phyloP scores from a whole-genome alignment of 2,888 invertebrate genomes.

The Drosophila silvestris region DNA sequence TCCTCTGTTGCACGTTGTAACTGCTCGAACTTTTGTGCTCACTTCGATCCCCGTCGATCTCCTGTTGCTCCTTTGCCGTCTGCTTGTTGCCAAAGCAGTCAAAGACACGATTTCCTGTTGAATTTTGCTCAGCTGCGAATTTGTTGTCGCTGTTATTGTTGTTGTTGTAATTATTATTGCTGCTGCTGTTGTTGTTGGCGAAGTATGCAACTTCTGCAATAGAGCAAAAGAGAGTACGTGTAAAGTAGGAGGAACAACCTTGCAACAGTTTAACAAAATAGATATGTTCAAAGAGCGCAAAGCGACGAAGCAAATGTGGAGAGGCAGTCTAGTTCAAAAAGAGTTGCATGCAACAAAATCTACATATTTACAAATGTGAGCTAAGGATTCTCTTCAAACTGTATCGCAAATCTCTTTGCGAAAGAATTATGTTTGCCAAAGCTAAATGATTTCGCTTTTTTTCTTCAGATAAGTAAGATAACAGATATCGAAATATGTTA shows the following conservation, averaged over 20 bases:
- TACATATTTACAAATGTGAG: background rate
- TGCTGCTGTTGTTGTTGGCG: constrained; percentile 74
- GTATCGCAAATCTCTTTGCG: background rate
- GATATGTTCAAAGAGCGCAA: constrained; percentile 5
- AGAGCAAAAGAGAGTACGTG: constrained; percentile 78
- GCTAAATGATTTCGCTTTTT: background rate
- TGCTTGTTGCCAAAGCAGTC: constrained; percentile 58
- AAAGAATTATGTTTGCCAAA: background rate
- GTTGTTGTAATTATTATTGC: constrained; percentile 40
- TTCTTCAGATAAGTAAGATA: background rate
- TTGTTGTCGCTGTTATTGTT: constrained; percentile 49
- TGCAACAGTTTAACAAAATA: constrained; percentile 30
- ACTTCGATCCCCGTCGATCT: constrained; percentile 11
- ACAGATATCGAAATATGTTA: background rate
- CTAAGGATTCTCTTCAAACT: background rate
- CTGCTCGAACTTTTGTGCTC: constrained; percentile 52
- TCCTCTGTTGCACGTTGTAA: constrained; percentile 71
- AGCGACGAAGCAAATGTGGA: background rate
- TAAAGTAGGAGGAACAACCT: constrained; percentile 72
- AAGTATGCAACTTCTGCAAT: constrained; percentile 85
- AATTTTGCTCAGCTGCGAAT: constrained; percentile 30
- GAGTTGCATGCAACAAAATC: constrained; percentile 2
- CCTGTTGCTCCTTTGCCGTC: constrained; percentile 8
- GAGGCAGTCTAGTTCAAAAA: background rate
- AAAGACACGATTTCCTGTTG: constrained; percentile 43